Conservation (phyloP, 2,797 vertebrate species). For the Mormyrus hasselquistii region DNA sequence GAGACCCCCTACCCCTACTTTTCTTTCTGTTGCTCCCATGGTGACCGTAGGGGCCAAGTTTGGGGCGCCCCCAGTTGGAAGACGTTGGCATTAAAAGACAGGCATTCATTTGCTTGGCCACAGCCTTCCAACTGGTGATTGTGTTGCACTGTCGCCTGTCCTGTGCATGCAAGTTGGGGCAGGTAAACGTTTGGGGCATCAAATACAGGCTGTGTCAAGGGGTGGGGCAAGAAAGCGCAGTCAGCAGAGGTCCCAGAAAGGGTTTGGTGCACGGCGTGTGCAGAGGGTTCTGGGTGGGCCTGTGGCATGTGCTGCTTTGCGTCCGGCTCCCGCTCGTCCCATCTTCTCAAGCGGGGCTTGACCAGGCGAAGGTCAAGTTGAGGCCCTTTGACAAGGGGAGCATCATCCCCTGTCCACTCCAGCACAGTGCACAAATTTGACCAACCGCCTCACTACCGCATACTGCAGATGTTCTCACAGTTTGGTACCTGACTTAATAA, state of each 20-base stretch:
- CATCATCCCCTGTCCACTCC: not conserved
- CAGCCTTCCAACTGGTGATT: not conserved
- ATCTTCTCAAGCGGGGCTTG: slow-evolving; percentile 21
- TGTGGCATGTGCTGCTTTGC: slow-evolving; percentile 51
- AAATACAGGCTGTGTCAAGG: not conserved
- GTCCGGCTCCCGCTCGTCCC: slow-evolving; percentile 48
- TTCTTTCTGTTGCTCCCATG: not conserved
- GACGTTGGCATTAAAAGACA: not conserved
- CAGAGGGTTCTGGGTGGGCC: slow-evolving; percentile 29
- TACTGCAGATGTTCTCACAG: not conserved
- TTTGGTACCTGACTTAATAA: not conserved
- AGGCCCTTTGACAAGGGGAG: not conserved
- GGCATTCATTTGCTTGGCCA: not conserved
- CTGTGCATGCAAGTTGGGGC: not conserved
- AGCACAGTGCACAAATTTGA: not conserved
- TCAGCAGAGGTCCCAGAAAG: slow-evolving; percentile 32
- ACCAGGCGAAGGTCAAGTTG: not conserved
- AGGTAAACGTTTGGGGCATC: not conserved
- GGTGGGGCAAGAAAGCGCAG: not conserved
- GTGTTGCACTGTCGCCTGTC: not conserved
- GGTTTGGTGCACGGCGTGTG: slow-evolving; percentile 53
- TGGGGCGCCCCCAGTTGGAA: not conserved
- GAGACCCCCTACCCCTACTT: not conserved
- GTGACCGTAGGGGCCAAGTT: not conserved
- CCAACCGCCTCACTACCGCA: not conserved